phyloP scores from a whole-genome alignment of 2,113 vertebrate genomes.

The Poecile atricapillus region DNA sequence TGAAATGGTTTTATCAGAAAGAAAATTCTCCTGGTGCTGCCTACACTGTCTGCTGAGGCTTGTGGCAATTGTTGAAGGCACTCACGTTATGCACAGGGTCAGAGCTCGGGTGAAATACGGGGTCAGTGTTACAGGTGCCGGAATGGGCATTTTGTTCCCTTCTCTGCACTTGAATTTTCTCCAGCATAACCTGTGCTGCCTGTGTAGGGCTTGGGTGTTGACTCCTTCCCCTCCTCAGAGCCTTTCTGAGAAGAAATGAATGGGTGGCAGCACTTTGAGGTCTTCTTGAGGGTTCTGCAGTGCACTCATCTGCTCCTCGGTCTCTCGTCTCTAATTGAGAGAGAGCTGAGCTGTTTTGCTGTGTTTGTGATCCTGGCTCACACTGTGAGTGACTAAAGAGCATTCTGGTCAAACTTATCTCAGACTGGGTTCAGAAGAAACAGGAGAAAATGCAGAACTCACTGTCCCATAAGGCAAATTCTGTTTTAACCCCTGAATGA shows the following conservation, averaged over 20 bases:
- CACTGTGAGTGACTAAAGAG: neutral
- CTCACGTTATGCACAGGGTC: neutral
- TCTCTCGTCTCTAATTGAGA: neutral
- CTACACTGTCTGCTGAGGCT: neutral
- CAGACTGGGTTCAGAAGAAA: neutral
- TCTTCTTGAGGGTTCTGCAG: neutral
- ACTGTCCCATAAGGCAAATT: neutral
- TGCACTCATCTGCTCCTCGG: rapidly evolving
- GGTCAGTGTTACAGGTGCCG: neutral
- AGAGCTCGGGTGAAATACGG: rapidly evolving
- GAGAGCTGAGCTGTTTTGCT: neutral
- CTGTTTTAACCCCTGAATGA: neutral
- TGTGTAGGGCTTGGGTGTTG: neutral
- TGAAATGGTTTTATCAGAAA: neutral
- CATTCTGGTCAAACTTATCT: neutral
- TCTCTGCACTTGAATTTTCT: neutral
- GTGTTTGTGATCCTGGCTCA: neutral
- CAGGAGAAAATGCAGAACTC: neutral
- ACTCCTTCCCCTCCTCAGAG: neutral
- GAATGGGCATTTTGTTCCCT: neutral
- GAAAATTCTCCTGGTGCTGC: neutral
- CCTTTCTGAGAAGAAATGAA: neutral
- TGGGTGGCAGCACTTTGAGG: rapidly evolving
- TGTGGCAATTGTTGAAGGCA: neutral
- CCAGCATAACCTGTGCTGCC: neutral